Conservation (phyloP, 2,797 vertebrate species). For the Diplodus puntazzo region DNA sequence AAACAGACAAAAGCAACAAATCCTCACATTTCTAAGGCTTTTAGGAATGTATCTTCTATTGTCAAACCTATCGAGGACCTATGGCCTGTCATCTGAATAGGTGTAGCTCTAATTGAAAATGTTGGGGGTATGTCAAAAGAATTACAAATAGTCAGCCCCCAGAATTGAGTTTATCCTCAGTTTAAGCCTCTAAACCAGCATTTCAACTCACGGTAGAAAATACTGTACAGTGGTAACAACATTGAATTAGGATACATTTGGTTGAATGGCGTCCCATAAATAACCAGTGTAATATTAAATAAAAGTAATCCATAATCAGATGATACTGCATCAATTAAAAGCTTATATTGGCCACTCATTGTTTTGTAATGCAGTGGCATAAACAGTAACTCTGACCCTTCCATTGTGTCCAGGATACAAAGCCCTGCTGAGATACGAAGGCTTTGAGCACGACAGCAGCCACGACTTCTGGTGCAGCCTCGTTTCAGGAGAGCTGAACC, state of each 20-base stretch:
- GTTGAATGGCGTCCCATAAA: neutral
- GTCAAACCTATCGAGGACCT: too few relatives aligned
- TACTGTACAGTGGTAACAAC: neutral
- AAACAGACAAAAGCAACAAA: too few relatives aligned
- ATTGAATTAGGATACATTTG: neutral
- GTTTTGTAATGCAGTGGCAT: neutral
- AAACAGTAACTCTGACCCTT: neutral
- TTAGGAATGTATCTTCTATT: too few relatives aligned
- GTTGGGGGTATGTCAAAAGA: too few relatives aligned
- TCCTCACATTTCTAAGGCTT: too few relatives aligned
- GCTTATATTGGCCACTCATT: neutral
- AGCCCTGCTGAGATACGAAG: conserved; percentile 92
- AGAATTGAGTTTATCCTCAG: neutral
- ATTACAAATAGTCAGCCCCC: too few relatives aligned
- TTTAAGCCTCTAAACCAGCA: neutral
- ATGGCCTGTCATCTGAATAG: too few relatives aligned
- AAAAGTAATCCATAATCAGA: neutral
- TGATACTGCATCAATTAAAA: neutral
- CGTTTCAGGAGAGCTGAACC: conserved; percentile 92
- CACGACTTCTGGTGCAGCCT: conserved; percentile 97
- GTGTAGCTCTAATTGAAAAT: too few relatives aligned
- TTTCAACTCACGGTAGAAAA: neutral
- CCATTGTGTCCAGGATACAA: conserved; percentile 89
- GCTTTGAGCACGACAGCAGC: conserved; percentile 90
- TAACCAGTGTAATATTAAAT: neutral